Percentiles rank a stretch among this genome's conserved stretches.
phyloP scores from a whole-genome alignment of 2,113 vertebrate species.

The Albula glossodonta region DNA sequence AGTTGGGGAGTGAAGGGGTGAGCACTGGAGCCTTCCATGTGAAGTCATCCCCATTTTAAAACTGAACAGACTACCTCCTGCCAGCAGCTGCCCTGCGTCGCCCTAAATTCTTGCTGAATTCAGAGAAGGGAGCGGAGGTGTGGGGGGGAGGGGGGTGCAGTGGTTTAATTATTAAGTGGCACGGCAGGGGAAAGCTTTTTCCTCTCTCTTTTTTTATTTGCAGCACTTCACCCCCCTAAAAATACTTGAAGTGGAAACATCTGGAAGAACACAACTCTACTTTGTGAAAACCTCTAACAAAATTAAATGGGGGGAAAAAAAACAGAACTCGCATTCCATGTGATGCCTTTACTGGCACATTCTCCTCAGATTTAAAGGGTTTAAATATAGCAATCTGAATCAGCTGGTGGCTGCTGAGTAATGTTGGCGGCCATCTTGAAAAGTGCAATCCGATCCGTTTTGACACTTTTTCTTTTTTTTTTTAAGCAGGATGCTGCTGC shows the following conservation, averaged over 20 bases:
- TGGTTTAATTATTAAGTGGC: constrained; percentile 36
- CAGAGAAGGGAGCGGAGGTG: not conserved
- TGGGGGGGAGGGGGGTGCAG: not conserved
- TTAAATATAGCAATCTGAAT: constrained; percentile 37
- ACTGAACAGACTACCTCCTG: not conserved
- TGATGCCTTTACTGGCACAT: not conserved
- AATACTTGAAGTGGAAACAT: constrained; percentile 44
- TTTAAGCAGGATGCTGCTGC: not conserved
- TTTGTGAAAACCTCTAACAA: constrained; percentile 22
- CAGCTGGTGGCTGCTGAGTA: constrained; percentile 25
- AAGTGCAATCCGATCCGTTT: not conserved
- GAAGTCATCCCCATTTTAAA: not conserved
- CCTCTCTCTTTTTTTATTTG: constrained; percentile 28
- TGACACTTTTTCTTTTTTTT: not conserved
- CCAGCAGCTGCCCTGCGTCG: constrained; percentile 33
- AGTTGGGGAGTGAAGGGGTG: not conserved
- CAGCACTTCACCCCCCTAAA: constrained; percentile 11
- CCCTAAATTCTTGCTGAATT: constrained; percentile 20
- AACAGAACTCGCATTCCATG: constrained; percentile 18
- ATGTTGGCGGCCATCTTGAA: not conserved
- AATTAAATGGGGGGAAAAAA: constrained; percentile 12
- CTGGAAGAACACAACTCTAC: constrained; percentile 31
- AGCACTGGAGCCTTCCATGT: not conserved
- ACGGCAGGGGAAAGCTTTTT: constrained; percentile 11
- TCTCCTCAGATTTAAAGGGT: constrained; percentile 12